Evolutionary conservation across 2,113 vertebrate species (phyloP), one percentile per base, ranked within the genome.

Genomic region (Myiopsitta monachus): DNA sequence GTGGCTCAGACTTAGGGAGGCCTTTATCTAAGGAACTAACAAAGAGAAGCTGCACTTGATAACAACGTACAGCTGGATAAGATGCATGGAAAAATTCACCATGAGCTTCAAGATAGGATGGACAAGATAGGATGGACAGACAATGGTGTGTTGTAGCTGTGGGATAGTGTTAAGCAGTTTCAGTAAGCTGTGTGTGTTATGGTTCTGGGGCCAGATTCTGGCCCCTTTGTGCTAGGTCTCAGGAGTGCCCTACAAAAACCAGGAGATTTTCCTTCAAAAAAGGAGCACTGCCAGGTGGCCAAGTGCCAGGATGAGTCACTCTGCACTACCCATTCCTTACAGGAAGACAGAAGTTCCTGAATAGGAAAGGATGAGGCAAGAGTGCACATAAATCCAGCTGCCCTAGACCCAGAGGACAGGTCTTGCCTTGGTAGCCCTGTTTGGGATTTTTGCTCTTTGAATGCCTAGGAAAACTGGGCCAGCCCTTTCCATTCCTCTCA

Each of bases 1-100:
- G 8, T 74, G 72, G 87, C 87, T 94, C 88, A 80, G 87, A 91
- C 92, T 94, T 91, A 83, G 69, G 81, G 91, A 95, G 44, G 38
- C 74, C 81, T 89, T 97, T 96, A 96, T 97, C 92, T 91, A 63
- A 97, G 94, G 92, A 96, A 95, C 96, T 83, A 96, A 95, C 95
- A 93, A 96, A 96, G 95, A 96, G 96, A 96, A 94, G 96, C 96
- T 87, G 95, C 63, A 77, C 78, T 87, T 59, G 95, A 96, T 97
- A 97, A 96, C 81, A 94, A 85, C 16, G 1, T 83, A 76, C 87
- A 89, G 94, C 74, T 94, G 94, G 95, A 94, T 96, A 97, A 96
- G 81, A 94, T 79, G 87, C 94, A 95, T 94, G 96, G 96, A 96
- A 96, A 97, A 96, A 94, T 85, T 87, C 96, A 95, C 92, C 94